Conservation (phyloP, 2,888 invertebrate species). For the Chloroclysta siterata region DNA sequence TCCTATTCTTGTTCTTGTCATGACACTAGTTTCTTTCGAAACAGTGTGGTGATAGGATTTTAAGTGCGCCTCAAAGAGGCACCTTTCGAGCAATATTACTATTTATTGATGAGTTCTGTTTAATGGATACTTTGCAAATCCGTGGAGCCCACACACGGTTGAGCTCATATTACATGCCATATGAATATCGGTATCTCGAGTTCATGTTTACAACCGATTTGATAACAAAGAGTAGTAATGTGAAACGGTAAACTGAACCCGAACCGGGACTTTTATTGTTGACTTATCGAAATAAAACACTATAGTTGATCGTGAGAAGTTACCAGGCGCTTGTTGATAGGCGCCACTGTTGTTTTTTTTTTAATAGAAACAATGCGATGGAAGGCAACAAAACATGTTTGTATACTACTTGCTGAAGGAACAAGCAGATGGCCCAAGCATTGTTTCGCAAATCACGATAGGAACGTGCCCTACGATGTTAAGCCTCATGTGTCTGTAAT, state of each 20-base stretch:
- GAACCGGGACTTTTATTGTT: slow-evolving; percentile 53
- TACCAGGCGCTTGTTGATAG: slow-evolving; percentile 27
- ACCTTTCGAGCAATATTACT: too few species aligned
- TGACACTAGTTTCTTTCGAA: too few species aligned
- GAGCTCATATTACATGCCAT: slow-evolving; percentile 23
- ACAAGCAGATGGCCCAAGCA: too few species aligned
- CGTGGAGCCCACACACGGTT: slow-evolving; percentile 7
- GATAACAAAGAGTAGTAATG: slow-evolving; percentile 59
- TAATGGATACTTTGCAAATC: background rate
- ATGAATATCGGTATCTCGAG: slow-evolving; percentile 32
- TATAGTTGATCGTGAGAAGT: slow-evolving; percentile 49
- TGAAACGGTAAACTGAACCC: slow-evolving; percentile 46
- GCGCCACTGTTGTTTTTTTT: slow-evolving; percentile 14
- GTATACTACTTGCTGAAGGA: too few species aligned
- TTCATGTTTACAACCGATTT: slow-evolving; percentile 46
- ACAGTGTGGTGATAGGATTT: too few species aligned
- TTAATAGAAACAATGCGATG: slow-evolving; percentile 3
- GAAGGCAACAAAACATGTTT: background rate
- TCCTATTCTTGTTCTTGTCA: too few species aligned
- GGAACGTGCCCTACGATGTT: too few species aligned
- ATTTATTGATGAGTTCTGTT: too few species aligned
- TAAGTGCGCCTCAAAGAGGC: too few species aligned
- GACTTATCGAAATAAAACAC: slow-evolving; percentile 51
- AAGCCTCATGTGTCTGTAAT: too few species aligned
- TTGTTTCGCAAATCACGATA: too few species aligned